These are phyloP conservation scores for Zoanthus sansibaricus DNA, from an alignment of 92 coral and sea anemone species.

Conservation along the genomic window DNA sequence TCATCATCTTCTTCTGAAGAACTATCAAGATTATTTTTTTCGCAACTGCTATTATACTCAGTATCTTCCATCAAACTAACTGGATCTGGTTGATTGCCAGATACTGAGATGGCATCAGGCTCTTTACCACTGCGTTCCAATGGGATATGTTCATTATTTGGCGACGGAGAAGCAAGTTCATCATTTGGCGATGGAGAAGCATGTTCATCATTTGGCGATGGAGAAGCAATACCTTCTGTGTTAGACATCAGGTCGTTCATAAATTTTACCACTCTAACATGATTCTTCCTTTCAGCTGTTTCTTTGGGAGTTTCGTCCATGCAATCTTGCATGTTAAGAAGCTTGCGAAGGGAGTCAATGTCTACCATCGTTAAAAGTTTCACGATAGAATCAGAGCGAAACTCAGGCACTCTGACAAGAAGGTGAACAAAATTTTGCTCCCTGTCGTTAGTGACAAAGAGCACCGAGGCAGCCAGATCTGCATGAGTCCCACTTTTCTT, in stretches of 20 bases:
- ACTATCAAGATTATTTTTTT: background rate
- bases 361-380: conserved; percentile 6
- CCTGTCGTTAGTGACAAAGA: conserved; percentile 26
- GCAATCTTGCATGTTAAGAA: conserved; percentile 35
- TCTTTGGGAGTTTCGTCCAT: conserved; percentile 36
- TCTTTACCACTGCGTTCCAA: background rate
- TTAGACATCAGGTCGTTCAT: background rate
- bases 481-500: background rate
- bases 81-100: background rate
- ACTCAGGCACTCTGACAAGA: conserved; percentile 28
- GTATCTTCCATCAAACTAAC: background rate
- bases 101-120: background rate
- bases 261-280: background rate
- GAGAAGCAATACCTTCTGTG: background rate
- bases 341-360: background rate
- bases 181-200: too few species aligned
- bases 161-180: too few species aligned
- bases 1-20: background rate
- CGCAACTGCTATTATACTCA: background rate
- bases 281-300: conserved; percentile 36
- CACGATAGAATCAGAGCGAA: background rate
- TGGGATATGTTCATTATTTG: background rate
- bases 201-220: background rate
- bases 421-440: conserved; percentile 37
- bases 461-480: conserved; percentile 1